These are phyloP conservation scores for Apis mellifera DNA, from an alignment of 1,140 invertebrate species.

Conservation along the genomic window DNA sequence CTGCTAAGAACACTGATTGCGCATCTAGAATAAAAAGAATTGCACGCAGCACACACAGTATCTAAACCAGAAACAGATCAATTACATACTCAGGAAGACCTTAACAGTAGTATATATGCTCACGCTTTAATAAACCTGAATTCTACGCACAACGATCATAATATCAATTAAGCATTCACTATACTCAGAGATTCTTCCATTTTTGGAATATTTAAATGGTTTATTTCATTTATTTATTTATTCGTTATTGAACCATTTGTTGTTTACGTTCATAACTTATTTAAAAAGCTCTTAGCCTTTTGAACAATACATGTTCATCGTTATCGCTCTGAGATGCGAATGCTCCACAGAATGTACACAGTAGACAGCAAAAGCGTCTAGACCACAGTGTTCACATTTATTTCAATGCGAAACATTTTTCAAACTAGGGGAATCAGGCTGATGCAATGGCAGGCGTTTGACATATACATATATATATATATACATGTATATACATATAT, in stretches of 20 bases:
- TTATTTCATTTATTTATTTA: constrained; percentile 56
- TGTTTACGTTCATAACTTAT: constrained; percentile 59
- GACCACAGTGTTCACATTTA: constrained; percentile 64
- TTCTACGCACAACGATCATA: constrained; percentile 73
- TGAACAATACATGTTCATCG: constrained; percentile 47
- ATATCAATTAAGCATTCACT: constrained; percentile 71
- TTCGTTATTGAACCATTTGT: constrained; percentile 53
- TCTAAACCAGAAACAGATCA: constrained; percentile 66
- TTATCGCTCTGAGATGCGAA: constrained; percentile 65
- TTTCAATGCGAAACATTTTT: constrained; percentile 60
- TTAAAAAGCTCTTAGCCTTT: constrained; percentile 64
- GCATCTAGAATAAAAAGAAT: constrained; percentile 62
- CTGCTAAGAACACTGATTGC: constrained; percentile 66
- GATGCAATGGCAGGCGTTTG: constrained; percentile 62
- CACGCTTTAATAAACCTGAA: constrained; percentile 75
- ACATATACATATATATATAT: constrained; percentile 54
- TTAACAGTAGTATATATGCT: constrained; percentile 76
- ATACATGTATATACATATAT: not conserved
- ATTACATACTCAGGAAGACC: constrained; percentile 76
- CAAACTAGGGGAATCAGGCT: constrained; percentile 65
- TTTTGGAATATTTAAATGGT: constrained; percentile 76
- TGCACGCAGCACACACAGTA: constrained; percentile 64
- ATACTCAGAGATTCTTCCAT: constrained; percentile 65
- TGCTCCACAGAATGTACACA: constrained; percentile 70
- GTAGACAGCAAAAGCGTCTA: constrained; percentile 72